Evolutionary conservation across 2,797 vertebrate species (phyloP).

Genomic region (Anas bahamensis): DNA sequence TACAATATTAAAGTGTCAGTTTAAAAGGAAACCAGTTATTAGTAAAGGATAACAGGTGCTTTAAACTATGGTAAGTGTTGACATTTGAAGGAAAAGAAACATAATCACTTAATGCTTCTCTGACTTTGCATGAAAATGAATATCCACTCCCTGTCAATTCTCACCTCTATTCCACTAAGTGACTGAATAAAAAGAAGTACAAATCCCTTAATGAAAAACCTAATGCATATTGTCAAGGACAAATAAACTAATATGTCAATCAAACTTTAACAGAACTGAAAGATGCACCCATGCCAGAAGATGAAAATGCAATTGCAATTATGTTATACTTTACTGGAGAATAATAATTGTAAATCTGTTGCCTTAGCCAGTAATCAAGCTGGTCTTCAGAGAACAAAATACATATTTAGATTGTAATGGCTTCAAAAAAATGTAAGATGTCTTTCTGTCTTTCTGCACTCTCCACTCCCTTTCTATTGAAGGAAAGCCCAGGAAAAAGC

Average conservation of each 20-base stretch:
- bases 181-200: constrained; percentile 66
- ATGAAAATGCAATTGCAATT: constrained; percentile 68
- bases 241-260: constrained; percentile 73
- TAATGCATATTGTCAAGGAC: constrained; percentile 72
- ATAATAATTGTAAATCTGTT: constrained; percentile 65
- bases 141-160: constrained; percentile 76
- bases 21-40: constrained; percentile 81
- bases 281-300: constrained; percentile 62
- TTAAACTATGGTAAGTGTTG: constrained; percentile 74
- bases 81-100: constrained; percentile 78
- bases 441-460: background rate
- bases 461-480: background rate
- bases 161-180: constrained; percentile 73
- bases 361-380: constrained; percentile 69
- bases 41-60: constrained; percentile 81
- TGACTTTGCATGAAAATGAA: constrained; percentile 76
- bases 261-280: constrained; percentile 63
- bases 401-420: constrained; percentile 51
- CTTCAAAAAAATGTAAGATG: background rate
- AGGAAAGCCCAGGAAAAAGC: constrained; percentile 20
- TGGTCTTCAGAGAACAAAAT: constrained; percentile 37
- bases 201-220: constrained; percentile 72
- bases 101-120: constrained; percentile 75
- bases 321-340: constrained; percentile 65
- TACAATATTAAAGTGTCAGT: constrained; percentile 79